Evolutionary conservation across 2,888 invertebrate species (phyloP), one percentile per base, ranked within the genome.

Genomic region (Phaonia tiefii): DNA sequence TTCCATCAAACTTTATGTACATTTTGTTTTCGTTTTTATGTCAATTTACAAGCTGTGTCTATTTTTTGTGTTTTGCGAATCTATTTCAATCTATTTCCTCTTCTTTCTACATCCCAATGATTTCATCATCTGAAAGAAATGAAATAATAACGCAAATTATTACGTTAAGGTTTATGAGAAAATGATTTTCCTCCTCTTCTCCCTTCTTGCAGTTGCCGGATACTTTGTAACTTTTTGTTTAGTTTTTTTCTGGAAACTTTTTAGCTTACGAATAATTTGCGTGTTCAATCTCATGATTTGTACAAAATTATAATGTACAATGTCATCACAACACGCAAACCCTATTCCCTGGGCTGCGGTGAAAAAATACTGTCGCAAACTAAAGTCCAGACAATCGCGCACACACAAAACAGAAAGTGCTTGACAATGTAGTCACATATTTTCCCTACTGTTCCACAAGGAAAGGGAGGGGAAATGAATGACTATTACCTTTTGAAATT

Each of bases 271-370:
- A 63, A 63, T 63, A 63, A 81, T 79, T 81, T 81, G 81, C 81
- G 75, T 78, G 81, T 72, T 75, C 49, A 72, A 79, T 72, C 78
- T 78, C 75, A 81, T 79, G 81, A 81, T 81, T 81, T 75, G 75
- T 75, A 72, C 81, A 81, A 79, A n/a, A 81, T 81, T 81, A 81
- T 75, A 72, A 65, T 75, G 72, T 70, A 75, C 78, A 79, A 78
- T 81, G 81, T 81, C 81, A 78, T 81, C 72, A 63, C 71, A 72
- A 73, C 81, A 81, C 81, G 81, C 81, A 78, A 81, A 42, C 81
- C 67, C 67, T 56, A 56, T 58, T 20, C 17, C 44, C 8, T 54
- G 26, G 46, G 20, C 31, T 31, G 8, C 4, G 8, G 31, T 5
- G 31, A 31, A 3, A 31, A 8, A 31, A 31, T 8, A 31, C 31